Percentiles rank a stretch among this genome's conserved stretches.
Evolutionary conservation across 2,797 vertebrate species (phyloP).

Genomic region (Scomberomorus guttatus): DNA sequence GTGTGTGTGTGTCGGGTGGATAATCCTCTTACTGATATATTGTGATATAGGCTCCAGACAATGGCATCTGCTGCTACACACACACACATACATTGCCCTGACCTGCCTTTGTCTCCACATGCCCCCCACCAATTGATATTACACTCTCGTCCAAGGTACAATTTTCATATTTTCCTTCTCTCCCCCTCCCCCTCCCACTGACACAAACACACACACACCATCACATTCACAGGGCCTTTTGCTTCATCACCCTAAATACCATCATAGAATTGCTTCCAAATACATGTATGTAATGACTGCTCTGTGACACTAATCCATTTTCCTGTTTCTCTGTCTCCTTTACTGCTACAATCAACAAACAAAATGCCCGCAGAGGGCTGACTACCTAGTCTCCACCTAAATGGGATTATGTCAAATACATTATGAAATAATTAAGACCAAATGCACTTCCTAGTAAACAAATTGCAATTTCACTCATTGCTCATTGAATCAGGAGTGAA

Average conservation of each 20-base stretch:
- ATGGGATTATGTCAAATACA: conserved; percentile 49
- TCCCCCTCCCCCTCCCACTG: background rate
- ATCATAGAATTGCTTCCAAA: conserved; percentile 18
- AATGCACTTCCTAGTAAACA: conserved; percentile 24
- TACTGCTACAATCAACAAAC: conserved; percentile 24
- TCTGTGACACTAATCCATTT: conserved; percentile 43
- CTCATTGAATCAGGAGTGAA: conserved; percentile 26
- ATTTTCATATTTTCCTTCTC: background rate
- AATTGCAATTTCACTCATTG: conserved; percentile 30
- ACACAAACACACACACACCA: background rate
- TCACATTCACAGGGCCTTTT: background rate
- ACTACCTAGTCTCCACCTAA: conserved; percentile 19
- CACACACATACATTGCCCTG: background rate
- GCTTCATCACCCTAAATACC: conserved; percentile 4
- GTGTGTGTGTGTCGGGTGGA: background rate
- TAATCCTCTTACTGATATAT: conserved; percentile 72
- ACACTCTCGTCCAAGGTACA: background rate
- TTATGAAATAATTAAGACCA: conserved; percentile 53
- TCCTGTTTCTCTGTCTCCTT: conserved; percentile 10
- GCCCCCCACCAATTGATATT: background rate
- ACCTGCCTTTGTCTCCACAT: background rate
- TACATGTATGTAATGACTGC: conserved; percentile 25
- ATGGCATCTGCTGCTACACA: conserved; percentile 59
- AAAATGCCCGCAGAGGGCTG: conserved; percentile 27
- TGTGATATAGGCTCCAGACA: conserved; percentile 66